These are phyloP conservation scores for Ips nitidus DNA, from an alignment of 1,140 invertebrate species.

Conservation along the genomic window DNA sequence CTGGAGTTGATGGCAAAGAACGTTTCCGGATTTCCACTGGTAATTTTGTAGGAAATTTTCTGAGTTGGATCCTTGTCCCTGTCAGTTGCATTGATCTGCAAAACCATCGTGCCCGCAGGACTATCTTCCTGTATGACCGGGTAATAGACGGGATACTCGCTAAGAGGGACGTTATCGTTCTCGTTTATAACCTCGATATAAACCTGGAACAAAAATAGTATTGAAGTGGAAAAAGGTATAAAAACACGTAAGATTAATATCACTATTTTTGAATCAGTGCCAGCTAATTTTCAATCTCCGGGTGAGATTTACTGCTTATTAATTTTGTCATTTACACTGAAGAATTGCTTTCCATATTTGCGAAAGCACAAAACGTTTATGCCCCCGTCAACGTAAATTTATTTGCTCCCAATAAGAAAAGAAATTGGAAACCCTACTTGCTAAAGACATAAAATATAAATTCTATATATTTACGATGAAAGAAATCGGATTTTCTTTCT, in stretches of 20 bases:
- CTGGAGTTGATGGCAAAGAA: constrained; percentile 84
- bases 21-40: constrained; percentile 85
- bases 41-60: constrained; percentile 77
- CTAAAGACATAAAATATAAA: constrained; percentile 4
- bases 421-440: no score
- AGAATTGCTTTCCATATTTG: no score
- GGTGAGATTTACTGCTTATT: no score
- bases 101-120: constrained; percentile 69
- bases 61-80: constrained; percentile 70
- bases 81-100: constrained; percentile 79
- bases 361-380: no score
- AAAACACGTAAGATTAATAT: neutral
- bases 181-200: constrained; percentile 86
- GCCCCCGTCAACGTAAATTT: no score
- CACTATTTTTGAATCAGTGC: neutral
- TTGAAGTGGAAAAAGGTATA: neutral
- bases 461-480: constrained; percentile 7
- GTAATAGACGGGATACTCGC: constrained; percentile 82
- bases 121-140: constrained; percentile 83
- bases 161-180: constrained; percentile 92
- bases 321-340: no score
- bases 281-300: no score
- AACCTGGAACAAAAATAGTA: constrained; percentile 61
- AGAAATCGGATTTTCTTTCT: constrained; percentile 20
- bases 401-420: no score